Conservation (phyloP, 1,140 invertebrate genomes). For the Vanessa tameamea region DNA sequence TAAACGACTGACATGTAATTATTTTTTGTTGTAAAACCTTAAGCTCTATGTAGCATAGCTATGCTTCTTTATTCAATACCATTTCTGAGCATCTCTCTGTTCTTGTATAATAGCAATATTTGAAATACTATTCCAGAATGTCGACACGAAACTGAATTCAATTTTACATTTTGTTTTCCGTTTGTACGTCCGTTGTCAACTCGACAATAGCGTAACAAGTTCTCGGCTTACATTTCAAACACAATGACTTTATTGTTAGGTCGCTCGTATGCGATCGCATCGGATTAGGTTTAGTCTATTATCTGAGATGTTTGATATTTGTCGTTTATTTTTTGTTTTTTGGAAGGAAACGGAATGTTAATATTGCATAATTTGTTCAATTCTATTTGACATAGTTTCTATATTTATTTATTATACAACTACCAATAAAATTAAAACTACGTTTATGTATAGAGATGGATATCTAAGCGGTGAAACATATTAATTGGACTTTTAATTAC, state of each 20-base stretch:
- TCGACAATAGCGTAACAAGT: slow-evolving; percentile 35
- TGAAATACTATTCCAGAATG: slow-evolving; percentile 20
- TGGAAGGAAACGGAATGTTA: too few species aligned
- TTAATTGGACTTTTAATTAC: too few species aligned
- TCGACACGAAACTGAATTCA: slow-evolving; percentile 17
- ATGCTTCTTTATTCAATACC: too few species aligned
- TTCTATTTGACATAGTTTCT: too few species aligned
- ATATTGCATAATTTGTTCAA: too few species aligned
- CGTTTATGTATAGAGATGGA: too few species aligned
- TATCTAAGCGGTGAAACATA: too few species aligned
- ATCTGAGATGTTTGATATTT: not conserved
- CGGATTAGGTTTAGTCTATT: slow-evolving; percentile 9
- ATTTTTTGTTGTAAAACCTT: too few species aligned
- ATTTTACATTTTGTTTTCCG: slow-evolving; percentile 28
- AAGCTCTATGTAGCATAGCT: too few species aligned
- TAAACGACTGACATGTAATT: too few species aligned
- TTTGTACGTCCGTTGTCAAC: slow-evolving; percentile 6
- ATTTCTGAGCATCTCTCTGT: not conserved
- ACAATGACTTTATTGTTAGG: slow-evolving; percentile 16
- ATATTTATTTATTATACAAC: too few species aligned
- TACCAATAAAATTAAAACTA: too few species aligned
- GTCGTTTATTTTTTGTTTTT: not conserved
- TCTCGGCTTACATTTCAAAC: slow-evolving; percentile 29
- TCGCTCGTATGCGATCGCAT: not conserved
- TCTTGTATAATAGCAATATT: not conserved